phyloP scores from a whole-genome alignment of 2,888 invertebrate genomes.

The Agonopterix arenella region DNA sequence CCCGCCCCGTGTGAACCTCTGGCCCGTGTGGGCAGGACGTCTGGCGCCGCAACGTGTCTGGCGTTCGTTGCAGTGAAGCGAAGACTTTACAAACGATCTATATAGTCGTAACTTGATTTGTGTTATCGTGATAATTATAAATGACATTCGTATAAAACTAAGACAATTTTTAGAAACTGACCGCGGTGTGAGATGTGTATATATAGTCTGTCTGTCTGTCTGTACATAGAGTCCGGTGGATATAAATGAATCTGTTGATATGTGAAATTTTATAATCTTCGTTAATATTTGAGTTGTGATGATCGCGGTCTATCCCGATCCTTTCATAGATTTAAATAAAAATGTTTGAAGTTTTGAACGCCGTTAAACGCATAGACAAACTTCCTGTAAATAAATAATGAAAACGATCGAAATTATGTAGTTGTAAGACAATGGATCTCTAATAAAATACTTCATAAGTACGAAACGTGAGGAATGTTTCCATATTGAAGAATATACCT shows the following conservation, averaged over 20 bases:
- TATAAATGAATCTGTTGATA: constrained; percentile 6
- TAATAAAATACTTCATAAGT: no score
- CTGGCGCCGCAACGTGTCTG: background rate
- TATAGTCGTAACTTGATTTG: background rate
- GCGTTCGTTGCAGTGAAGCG: background rate
- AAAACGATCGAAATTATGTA: no score
- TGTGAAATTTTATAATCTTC: constrained; percentile 9
- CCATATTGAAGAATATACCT: background rate
- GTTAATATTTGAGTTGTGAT: constrained; percentile 5
- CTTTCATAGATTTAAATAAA: no score
- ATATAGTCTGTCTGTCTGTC: no score
- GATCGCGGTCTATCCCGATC: background rate
- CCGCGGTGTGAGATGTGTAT: no score
- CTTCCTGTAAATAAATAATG: no score
- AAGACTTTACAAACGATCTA: background rate
- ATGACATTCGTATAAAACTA: background rate
- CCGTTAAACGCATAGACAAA: no score
- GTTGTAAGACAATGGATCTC: no score
- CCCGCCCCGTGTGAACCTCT: background rate
- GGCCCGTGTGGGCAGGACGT: constrained; percentile 4
- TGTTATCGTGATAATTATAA: background rate
- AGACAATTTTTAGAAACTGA: background rate
- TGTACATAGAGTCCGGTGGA: background rate
- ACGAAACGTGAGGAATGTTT: no score
- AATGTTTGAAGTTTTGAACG: no score